These are phyloP conservation scores for Hyppa rectilinea DNA, from an alignment of 2,888 invertebrate species.

Conservation along the genomic window DNA sequence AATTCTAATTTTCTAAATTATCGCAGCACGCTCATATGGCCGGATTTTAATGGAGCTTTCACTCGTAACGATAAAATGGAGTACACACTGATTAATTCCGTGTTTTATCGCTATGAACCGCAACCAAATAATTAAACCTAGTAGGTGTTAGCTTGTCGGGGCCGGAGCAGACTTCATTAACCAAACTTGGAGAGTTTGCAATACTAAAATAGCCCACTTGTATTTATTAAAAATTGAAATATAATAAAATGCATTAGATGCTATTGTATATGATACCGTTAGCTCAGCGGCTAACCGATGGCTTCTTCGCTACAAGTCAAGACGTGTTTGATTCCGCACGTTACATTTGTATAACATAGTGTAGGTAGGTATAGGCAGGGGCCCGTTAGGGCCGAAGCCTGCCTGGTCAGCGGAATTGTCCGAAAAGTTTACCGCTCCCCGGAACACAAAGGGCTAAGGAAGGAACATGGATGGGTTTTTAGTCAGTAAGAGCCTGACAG, in stretches of 20 bases:
- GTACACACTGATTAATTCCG: slow-evolving; percentile 12
- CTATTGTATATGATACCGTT: neutral
- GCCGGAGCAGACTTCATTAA: too few species aligned
- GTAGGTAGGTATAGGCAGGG: too few species aligned
- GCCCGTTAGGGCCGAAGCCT: too few species aligned
- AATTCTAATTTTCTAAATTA: slow-evolving; percentile 15
- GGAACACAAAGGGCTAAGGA: too few species aligned
- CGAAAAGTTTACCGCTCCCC: too few species aligned
- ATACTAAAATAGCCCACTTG: neutral
- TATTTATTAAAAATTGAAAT: neutral
- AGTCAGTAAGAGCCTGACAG: too few species aligned
- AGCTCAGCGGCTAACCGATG: neutral
- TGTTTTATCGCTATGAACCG: neutral
- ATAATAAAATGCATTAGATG: neutral
- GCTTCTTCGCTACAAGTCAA: neutral
- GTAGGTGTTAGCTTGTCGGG: neutral
- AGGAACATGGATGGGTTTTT: too few species aligned
- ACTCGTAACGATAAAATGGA: slow-evolving; percentile 1
- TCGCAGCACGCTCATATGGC: slow-evolving; percentile 5
- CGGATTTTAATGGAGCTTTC: slow-evolving; percentile 24
- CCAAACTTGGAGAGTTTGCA: neutral
- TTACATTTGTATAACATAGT: neutral
- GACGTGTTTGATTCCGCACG: too few species aligned
- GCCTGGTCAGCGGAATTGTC: too few species aligned
- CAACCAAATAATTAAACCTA: slow-evolving; percentile 3